Conservation (phyloP, 2,113 vertebrate genomes). For the Scolopax mira region DNA sequence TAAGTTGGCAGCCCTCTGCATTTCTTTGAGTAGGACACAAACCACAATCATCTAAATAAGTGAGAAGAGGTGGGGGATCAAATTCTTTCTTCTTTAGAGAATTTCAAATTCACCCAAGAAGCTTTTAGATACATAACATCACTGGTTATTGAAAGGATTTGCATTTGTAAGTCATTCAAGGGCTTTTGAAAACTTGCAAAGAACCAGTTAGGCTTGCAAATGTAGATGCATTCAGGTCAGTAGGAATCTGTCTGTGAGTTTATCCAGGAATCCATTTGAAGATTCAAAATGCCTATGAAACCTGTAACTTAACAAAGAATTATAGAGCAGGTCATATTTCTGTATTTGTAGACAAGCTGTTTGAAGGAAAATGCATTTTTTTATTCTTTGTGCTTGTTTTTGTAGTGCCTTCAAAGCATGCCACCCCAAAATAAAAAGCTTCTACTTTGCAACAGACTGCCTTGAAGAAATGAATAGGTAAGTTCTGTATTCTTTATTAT, state of each 20-base stretch:
- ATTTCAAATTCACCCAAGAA: background rate
- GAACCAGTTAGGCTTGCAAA: background rate
- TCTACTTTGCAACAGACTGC: conserved; percentile 91
- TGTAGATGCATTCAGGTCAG: background rate
- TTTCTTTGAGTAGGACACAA: background rate
- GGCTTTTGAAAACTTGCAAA: background rate
- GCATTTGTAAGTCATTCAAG: background rate
- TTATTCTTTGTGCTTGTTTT: conserved; percentile 34
- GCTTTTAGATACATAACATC: background rate
- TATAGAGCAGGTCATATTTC: background rate
- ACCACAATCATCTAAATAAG: background rate
- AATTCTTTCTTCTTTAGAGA: background rate
- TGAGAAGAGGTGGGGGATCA: background rate
- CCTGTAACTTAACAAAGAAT: background rate
- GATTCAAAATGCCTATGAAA: background rate
- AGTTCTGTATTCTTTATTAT: background rate
- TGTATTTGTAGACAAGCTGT: background rate
- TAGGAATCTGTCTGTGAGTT: background rate
- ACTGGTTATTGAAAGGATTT: background rate
- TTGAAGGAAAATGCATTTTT: background rate
- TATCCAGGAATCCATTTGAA: too few species aligned
- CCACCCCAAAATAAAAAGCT: conserved; percentile 92
- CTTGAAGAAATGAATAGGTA: conserved; percentile 95
- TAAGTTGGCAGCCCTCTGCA: background rate
- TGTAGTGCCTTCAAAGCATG: conserved; percentile 90